phyloP scores from a whole-genome alignment of 2,113 vertebrate genomes.

The Eira barbara region DNA sequence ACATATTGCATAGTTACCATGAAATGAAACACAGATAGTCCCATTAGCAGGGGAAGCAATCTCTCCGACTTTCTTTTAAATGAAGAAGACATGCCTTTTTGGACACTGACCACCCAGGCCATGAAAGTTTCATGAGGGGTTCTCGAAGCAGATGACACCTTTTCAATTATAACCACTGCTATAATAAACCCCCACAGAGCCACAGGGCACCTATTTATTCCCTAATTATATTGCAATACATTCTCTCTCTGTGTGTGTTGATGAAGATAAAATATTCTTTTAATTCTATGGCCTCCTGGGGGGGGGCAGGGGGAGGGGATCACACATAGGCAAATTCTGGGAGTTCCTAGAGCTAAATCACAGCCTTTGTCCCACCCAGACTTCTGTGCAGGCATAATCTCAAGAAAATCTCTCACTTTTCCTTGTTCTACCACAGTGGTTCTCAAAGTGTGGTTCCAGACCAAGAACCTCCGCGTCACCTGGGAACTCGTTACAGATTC shows the following conservation, averaged over 20 bases:
- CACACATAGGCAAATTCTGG: neutral
- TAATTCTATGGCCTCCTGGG: constrained; percentile 62
- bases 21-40: constrained; percentile 10
- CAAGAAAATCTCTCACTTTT: neutral
- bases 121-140: constrained; percentile 69
- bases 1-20: neutral
- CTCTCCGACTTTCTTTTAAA: constrained; percentile 17
- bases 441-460: neutral
- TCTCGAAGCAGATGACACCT: constrained; percentile 35
- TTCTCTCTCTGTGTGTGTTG: constrained; percentile 49
- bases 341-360: constrained; percentile 8
- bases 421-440: neutral
- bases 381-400: neutral
- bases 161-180: constrained; percentile 53
- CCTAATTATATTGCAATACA: constrained; percentile 63
- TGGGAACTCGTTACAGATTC: neutral
- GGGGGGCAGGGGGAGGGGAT: neutral
- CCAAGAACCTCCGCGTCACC: neutral
- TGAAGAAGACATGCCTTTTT: constrained; percentile 37
- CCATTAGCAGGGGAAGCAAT: constrained; percentile 10
- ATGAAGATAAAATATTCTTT: constrained; percentile 79
- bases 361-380: constrained; percentile 1
- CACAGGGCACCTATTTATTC: constrained; percentile 63
- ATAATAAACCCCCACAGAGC: constrained; percentile 66
- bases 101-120: constrained; percentile 52